Percentiles rank a stretch among this genome's conserved stretches.
These are phyloP conservation scores for Glaucomys volans DNA, from an alignment of 2,113 vertebrate species.

Conservation along the genomic window DNA sequence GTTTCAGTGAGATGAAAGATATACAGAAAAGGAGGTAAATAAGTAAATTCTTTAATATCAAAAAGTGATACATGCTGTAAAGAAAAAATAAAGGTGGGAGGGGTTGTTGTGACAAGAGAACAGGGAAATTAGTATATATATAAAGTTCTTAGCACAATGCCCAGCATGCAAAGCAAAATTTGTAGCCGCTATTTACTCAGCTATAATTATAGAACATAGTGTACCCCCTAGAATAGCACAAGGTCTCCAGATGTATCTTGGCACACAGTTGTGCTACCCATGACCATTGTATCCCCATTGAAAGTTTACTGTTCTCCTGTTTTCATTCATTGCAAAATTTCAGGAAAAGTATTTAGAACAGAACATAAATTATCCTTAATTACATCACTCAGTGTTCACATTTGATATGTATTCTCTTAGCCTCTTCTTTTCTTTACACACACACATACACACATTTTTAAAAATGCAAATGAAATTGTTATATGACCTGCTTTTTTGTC, in stretches of 20 bases:
- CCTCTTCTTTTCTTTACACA: not conserved
- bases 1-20: not conserved
- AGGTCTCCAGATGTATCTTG: not conserved
- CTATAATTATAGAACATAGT: not conserved
- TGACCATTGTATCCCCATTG: not conserved
- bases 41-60: not conserved
- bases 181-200: not conserved
- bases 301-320: not conserved
- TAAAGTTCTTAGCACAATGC: not conserved
- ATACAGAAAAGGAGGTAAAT: not conserved
- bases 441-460: not conserved
- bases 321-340: not conserved
- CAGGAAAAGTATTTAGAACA: conserved; percentile 22
- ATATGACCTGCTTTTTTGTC: not conserved
- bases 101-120: not conserved
- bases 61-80: not conserved
- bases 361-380: conserved; percentile 42
- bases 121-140: not conserved
- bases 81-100: conserved; percentile 29
- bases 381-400: not conserved
- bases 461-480: conserved; percentile 20
- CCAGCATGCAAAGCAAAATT: not conserved
- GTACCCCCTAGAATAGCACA: not conserved
- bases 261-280: not conserved
- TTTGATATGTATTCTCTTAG: not conserved